phyloP scores from a whole-genome alignment of 2,113 vertebrate genomes.

The Morone saxatilis region DNA sequence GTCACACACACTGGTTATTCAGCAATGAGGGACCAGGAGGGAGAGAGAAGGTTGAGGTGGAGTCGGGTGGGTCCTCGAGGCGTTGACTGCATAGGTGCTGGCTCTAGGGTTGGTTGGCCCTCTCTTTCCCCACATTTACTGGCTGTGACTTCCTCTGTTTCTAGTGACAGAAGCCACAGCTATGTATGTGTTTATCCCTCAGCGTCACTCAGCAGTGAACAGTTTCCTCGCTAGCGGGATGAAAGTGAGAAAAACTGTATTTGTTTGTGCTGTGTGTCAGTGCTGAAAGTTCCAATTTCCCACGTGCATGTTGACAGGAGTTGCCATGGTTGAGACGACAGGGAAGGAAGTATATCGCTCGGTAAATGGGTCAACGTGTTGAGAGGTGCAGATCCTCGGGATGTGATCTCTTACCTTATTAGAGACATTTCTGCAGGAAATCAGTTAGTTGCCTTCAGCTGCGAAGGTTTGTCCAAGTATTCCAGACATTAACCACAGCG shows the following conservation, averaged over 20 bases:
- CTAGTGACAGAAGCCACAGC: slow-evolving; percentile 72
- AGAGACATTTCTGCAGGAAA: slow-evolving; percentile 54
- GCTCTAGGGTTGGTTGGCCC: slow-evolving; percentile 14
- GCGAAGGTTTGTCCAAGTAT: slow-evolving; percentile 56
- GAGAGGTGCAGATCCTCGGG: neutral
- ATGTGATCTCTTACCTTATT: slow-evolving; percentile 21
- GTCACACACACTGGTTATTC: slow-evolving; percentile 11
- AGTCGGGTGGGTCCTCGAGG: neutral
- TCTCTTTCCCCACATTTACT: slow-evolving; percentile 55
- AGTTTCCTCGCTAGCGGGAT: slow-evolving; percentile 29
- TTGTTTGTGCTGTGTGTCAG: slow-evolving; percentile 7
- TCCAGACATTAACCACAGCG: slow-evolving; percentile 52
- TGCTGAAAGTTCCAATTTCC: slow-evolving; percentile 33
- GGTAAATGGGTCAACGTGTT: neutral
- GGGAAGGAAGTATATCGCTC: neutral
- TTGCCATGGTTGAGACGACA: neutral
- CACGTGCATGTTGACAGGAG: neutral
- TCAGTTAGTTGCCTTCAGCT: slow-evolving; percentile 40
- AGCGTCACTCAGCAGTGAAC: slow-evolving; percentile 51
- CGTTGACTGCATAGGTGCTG: slow-evolving; percentile 34
- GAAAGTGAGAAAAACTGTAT: slow-evolving; percentile 49
- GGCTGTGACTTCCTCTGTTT: slow-evolving; percentile 73
- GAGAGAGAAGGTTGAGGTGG: neutral
- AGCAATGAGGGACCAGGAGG: slow-evolving; percentile 10
- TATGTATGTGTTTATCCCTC: slow-evolving; percentile 71